These are phyloP conservation scores for Drosophila kohkoa DNA, from an alignment of 1,140 invertebrate species.

Conservation along the genomic window DNA sequence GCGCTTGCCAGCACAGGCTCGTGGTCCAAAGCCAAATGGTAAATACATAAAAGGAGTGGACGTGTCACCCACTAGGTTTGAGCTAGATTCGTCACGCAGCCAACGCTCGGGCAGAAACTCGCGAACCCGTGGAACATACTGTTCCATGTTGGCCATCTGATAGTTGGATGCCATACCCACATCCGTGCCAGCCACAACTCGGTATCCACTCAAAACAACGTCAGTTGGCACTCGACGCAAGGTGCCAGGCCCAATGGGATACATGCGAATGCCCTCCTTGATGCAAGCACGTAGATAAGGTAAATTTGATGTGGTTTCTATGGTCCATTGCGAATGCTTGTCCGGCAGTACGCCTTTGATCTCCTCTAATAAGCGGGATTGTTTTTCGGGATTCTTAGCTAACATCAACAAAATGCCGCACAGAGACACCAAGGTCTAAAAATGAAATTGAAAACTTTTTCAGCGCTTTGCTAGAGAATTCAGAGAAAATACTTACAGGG, in stretches of 20 bases:
- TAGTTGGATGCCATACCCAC: constrained; percentile 85
- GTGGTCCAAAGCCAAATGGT: constrained; percentile 88
- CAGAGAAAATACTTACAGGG: constrained; percentile 57
- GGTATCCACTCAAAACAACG: constrained; percentile 86
- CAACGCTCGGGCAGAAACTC: constrained; percentile 88
- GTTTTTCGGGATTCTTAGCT: constrained; percentile 88
- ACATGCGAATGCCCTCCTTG: constrained; percentile 87
- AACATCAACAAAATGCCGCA: constrained; percentile 83
- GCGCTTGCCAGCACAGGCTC: constrained; percentile 87
- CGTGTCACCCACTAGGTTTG: constrained; percentile 82
- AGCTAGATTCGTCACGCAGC: constrained; percentile 77
- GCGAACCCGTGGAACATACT: constrained; percentile 85
- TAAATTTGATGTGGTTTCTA: constrained; percentile 86
- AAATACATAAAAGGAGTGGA: constrained; percentile 86
- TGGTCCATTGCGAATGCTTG: constrained; percentile 85
- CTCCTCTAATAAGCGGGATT: constrained; percentile 89
- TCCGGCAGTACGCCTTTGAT: constrained; percentile 85
- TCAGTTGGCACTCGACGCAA: constrained; percentile 86
- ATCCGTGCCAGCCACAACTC: constrained; percentile 87
- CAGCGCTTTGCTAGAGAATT: too few relatives aligned
- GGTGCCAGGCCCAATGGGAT: constrained; percentile 86
- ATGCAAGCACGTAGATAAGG: constrained; percentile 88
- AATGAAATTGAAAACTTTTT: neutral
- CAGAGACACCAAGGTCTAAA: constrained; percentile 54
- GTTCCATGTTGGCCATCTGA: constrained; percentile 84